Conservation (phyloP, 2,888 invertebrate species). For the Zygogramma bicolorata region DNA sequence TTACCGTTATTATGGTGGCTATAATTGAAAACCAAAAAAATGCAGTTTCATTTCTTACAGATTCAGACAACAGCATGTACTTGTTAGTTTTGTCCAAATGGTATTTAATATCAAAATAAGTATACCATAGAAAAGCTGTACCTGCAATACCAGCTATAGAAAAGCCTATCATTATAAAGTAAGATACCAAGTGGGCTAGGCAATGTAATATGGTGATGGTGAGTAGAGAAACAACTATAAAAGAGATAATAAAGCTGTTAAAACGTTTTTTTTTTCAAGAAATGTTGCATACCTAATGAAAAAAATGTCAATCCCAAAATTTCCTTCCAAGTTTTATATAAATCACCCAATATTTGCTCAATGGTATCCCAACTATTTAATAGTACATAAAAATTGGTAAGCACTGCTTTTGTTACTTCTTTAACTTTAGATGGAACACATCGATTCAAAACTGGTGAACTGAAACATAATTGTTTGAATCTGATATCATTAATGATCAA, state of each 20-base stretch:
- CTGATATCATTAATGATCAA: too few relatives aligned
- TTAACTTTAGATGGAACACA: conserved; percentile 85
- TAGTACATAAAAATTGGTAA: conserved; percentile 81
- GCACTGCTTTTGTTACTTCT: conserved; percentile 74
- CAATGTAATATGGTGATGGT: conserved; percentile 88
- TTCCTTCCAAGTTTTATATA: conserved; percentile 89
- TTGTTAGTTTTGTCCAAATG: conserved; percentile 71
- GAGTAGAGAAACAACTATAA: conserved; percentile 83
- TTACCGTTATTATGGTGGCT: conserved; percentile 89
- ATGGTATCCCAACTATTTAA: conserved; percentile 90
- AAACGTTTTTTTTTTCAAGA: conserved; percentile 19
- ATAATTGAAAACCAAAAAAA: conserved; percentile 88
- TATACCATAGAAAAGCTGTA: conserved; percentile 89
- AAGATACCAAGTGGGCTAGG: conserved; percentile 86
- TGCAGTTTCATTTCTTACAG: conserved; percentile 86
- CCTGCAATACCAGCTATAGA: conserved; percentile 82
- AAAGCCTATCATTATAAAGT: conserved; percentile 87
- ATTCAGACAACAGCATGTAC: conserved; percentile 76
- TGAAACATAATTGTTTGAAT: too few relatives aligned
- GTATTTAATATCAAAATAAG: conserved; percentile 81
- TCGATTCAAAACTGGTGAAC: conserved; percentile 84
- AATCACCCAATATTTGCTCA: conserved; percentile 88
- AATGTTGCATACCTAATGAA: conserved; percentile 77
- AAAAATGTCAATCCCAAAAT: conserved; percentile 84
- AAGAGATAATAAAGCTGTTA: conserved; percentile 34